Evolutionary conservation across 2,113 vertebrate genomes (phyloP), one percentile per base, ranked within the genome.

Genomic region (Hippopotamus amphibius): DNA sequence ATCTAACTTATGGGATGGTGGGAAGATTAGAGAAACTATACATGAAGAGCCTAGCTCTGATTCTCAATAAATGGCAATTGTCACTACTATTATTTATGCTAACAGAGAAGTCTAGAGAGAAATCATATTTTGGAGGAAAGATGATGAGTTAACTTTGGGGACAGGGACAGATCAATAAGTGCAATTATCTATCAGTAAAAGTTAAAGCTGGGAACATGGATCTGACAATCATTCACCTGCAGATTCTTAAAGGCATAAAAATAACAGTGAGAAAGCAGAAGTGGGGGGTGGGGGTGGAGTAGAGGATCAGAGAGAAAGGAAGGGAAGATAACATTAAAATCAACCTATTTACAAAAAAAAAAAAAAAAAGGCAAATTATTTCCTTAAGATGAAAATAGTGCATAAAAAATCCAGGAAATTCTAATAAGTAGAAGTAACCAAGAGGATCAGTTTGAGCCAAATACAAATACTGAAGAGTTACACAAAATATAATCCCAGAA

Each of bases 171-270:
- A 79, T 57, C 59, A 94, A 30, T 21, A 86, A 76, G 43, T 86
- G 55, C 50, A 77, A 80, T 55, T 69, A 33, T 69, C 33, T 50
- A 82, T 57, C 57, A 66, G 76, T 0, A 82, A 12, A 93, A 84
- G 7, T 85, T 72, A 91, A 80, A 65, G 21, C 16, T 72, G 14
- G 55, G 96, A 93, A 96, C 59, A 76, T 7, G 50, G 22, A 95
- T 87, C 74, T 65, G 16, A 90, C 30, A 74, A 48, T 53, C 33
- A 57, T 77, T 92, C 15, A 92, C 24, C 71, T 92, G 46, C 5
- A 41, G 72, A 93, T 88, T 59, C 28, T 82, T 86, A 90, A 82
- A 82, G 33, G 30, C 37, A 68, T 79, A 76, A 79, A 89, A 88
- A 24, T 26, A 46, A 86, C 4, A 8, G 50, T n/a, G 33, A 94